Evolutionary conservation across 2,888 invertebrate genomes (phyloP), one percentile per base, ranked within the genome.

Genomic region (Vandiemenella viatica): DNA sequence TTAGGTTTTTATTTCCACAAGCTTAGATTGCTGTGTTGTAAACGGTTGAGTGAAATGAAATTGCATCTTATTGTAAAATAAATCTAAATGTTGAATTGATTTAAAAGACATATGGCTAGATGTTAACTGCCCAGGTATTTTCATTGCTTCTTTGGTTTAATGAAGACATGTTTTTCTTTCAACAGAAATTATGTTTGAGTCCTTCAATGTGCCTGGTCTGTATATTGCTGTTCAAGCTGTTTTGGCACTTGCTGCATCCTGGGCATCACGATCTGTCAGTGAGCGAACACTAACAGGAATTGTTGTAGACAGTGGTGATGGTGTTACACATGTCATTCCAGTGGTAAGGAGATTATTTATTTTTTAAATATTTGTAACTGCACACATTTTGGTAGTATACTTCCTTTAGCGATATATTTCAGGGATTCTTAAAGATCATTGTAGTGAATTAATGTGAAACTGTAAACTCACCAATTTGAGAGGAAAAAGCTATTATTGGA

Each of bases 151-250:
- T n/a, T n/a, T n/a, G n/a, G n/a, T n/a, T n/a, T n/a, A n/a, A n/a
- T n/a, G n/a, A n/a, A n/a, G n/a, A n/a, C n/a, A n/a, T n/a, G n/a
- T n/a, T n/a, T 4, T 17, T 49, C 41, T 46, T 54, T 50, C 71
- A 53, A 68, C 74, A 60, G 98, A 99, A 75, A 99, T 99, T 58
- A 98, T 99, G 98, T 99, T 99, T 67, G 98, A 99, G 70, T 95
- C 97, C 21, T 99, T 99, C 70, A 98, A 98, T 71, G 97, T 98
- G 55, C 97, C 98, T 57, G 98, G 98, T 21, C 73, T 99, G 56
- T 98, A 98, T 65, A 99, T 99, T 59, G 98, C 98, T 54, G 98
- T 98, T 26, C 97, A 98, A 75, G 98, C 98, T 41, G 97, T 99
- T 6, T 72, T 99, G 47, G 97, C 98, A 3, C 71, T 99, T 51